Percentiles rank a stretch among this genome's conserved stretches.
Conservation (phyloP, 2,113 vertebrate genomes). For the Cyanoliseus patagonus region DNA sequence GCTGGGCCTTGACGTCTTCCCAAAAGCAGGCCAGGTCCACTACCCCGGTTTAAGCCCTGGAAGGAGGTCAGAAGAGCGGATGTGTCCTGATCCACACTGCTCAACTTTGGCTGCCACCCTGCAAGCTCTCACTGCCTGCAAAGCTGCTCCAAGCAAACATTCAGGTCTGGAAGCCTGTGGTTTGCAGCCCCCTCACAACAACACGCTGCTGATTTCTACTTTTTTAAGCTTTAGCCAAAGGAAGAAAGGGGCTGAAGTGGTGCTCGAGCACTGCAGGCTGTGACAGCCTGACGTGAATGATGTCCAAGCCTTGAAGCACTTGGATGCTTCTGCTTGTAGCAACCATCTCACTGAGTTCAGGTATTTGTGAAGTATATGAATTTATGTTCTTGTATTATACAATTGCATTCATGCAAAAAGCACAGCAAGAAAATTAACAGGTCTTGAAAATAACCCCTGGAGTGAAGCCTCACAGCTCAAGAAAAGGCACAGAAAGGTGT, state of each 20-base stretch:
- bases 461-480: background rate
- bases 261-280: background rate
- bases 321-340: background rate
- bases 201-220: too few species aligned
- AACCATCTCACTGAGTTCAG: rapidly evolving
- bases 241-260: background rate
- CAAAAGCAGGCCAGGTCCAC: background rate
- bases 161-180: background rate
- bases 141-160: background rate
- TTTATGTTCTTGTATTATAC: background rate
- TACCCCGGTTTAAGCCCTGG: background rate
- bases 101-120: background rate
- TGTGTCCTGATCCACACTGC: background rate
- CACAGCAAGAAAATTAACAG: background rate
- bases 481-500: background rate
- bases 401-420: rapidly evolving
- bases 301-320: background rate
- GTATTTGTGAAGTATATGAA: background rate
- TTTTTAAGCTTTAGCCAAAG: background rate
- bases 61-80: background rate
- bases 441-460: background rate
- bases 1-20: background rate
- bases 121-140: background rate
- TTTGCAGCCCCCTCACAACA: background rate
- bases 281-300: rapidly evolving